Evolutionary conservation across 2,888 invertebrate genomes (phyloP).

Genomic region (Lasioglossum oenotherae): DNA sequence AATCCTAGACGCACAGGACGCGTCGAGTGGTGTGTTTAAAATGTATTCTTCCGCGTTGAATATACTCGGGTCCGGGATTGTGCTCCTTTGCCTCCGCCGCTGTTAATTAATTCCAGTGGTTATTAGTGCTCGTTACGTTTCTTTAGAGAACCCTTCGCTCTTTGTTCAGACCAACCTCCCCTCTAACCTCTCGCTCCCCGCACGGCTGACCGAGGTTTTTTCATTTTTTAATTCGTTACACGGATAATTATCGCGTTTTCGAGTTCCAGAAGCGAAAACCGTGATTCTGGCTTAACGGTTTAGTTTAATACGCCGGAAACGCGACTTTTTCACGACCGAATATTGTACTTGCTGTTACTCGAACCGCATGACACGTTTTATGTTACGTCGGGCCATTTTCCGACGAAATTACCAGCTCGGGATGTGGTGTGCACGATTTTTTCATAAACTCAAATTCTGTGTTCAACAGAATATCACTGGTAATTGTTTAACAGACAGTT

Average conservation of each 20-base stretch:
- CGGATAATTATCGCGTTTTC: conserved; percentile 40
- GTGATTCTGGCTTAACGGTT: neutral
- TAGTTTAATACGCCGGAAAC: neutral
- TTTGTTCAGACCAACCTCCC: conserved; percentile 29
- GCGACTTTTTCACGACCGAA: neutral
- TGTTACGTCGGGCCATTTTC: neutral
- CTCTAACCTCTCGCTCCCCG: neutral
- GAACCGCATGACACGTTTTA: neutral
- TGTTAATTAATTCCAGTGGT: conserved; percentile 61
- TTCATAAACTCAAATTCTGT: neutral
- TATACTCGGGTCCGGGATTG: conserved; percentile 35
- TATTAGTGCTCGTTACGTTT: conserved; percentile 55
- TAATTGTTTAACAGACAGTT: neutral
- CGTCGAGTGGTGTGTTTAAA: conserved; percentile 38
- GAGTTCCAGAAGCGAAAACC: neutral
- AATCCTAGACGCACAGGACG: conserved; percentile 57
- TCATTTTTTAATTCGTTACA: conserved; percentile 52
- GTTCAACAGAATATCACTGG: neutral
- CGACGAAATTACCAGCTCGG: neutral
- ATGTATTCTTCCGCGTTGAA: conserved; percentile 41
- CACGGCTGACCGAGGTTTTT: conserved; percentile 1
- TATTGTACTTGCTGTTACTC: neutral
- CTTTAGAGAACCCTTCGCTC: conserved; percentile 21
- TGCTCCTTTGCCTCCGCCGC: conserved; percentile 26
- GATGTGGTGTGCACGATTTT: neutral